Evolutionary conservation across 2,888 invertebrate species (phyloP).

Genomic region (Asteroscopus sphinx): DNA sequence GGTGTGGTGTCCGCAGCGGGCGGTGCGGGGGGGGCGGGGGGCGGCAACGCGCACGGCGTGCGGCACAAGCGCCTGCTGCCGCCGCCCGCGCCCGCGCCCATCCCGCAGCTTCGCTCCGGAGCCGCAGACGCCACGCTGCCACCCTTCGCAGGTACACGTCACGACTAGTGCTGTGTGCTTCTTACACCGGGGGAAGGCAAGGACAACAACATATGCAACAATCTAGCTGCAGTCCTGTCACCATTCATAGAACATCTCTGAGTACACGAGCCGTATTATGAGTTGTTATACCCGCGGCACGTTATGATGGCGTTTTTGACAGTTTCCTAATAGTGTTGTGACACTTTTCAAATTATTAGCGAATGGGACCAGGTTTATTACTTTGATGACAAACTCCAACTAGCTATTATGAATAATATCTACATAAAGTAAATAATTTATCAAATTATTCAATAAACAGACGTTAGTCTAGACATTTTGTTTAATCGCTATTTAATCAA

Average conservation of each 20-base stretch:
- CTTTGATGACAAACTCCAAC: no score
- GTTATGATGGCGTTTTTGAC: no score
- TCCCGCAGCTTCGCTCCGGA: constrained; percentile 95
- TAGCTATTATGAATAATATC: no score
- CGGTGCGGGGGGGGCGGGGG: constrained; percentile 80
- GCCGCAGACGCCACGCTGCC: constrained; percentile 62
- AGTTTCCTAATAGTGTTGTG: no score
- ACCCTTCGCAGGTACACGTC: constrained; percentile 84
- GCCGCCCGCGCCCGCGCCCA: constrained; percentile 94
- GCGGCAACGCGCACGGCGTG: constrained; percentile 95
- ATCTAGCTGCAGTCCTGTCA: neutral
- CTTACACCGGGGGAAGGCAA: constrained; percentile 29
- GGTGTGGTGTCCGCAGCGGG: constrained; percentile 88
- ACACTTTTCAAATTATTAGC: no score
- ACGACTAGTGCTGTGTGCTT: neutral
- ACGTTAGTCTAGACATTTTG: no score
- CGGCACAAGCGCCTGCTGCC: constrained; percentile 95
- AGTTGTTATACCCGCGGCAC: no score
- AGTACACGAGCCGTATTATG: no score
- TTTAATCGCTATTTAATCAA: no score
- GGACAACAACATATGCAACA: constrained; percentile 6
- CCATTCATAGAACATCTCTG: neutral
- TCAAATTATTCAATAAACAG: no score
- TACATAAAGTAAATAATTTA: no score
- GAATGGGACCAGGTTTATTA: no score